Percentiles rank a stretch among this genome's conserved stretches.
Conservation (phyloP, 2,888 invertebrate species). For the Lasiommata megera region DNA sequence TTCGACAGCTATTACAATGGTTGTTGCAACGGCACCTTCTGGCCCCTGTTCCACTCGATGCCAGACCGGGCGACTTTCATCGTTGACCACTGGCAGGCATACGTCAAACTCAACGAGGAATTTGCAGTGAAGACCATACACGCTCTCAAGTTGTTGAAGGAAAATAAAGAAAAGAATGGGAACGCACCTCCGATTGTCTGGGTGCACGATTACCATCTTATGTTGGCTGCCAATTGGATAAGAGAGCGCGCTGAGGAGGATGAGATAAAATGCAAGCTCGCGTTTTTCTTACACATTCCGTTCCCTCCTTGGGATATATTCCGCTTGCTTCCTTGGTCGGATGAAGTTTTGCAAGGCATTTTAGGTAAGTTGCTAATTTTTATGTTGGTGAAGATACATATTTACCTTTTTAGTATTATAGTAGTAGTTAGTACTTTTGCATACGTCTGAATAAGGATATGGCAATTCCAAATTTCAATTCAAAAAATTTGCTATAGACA, state of each 20-base stretch:
- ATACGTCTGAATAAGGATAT: too few relatives aligned
- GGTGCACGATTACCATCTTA: constrained; percentile 97
- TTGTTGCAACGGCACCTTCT: constrained; percentile 94
- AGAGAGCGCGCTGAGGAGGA: constrained; percentile 90
- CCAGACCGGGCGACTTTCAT: constrained; percentile 92
- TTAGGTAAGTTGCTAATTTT: constrained; percentile 77
- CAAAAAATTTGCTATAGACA: too few relatives aligned
- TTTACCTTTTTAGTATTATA: too few relatives aligned
- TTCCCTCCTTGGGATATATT: constrained; percentile 98
- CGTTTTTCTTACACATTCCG: constrained; percentile 97
- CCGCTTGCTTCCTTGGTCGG: constrained; percentile 94
- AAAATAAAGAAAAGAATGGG: constrained; percentile 67
- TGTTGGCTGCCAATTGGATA: constrained; percentile 95
- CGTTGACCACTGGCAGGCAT: constrained; percentile 91
- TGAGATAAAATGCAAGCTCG: constrained; percentile 88
- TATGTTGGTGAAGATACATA: too few relatives aligned
- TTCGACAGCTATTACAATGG: constrained; percentile 96
- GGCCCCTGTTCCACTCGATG: constrained; percentile 97
- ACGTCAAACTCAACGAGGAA: constrained; percentile 89
- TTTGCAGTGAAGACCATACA: constrained; percentile 90
- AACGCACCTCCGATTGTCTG: constrained; percentile 88
- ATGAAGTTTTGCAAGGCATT: constrained; percentile 95
- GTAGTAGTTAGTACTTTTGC: too few relatives aligned
- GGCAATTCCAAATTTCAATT: too few relatives aligned
- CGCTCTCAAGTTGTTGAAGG: constrained; percentile 81